Percentiles rank a stretch among this genome's conserved stretches.
Evolutionary conservation across 1,140 invertebrate species (phyloP).

Genomic region (Drosophila ogumai): DNA sequence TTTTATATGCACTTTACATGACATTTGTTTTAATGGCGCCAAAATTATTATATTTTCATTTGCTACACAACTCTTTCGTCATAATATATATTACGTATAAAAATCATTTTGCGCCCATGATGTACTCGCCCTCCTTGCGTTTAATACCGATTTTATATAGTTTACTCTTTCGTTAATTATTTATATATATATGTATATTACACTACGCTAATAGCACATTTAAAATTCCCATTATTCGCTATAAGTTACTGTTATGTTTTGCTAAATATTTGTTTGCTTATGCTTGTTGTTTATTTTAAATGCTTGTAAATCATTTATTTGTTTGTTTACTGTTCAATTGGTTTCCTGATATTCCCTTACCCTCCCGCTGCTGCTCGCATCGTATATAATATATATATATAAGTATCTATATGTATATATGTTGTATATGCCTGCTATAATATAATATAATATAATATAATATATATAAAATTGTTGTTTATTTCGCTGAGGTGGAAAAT

Average conservation of each 20-base stretch:
- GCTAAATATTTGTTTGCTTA: constrained; percentile 60
- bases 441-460: constrained; percentile 75
- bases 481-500: constrained; percentile 83
- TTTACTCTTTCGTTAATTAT: constrained; percentile 34
- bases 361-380: constrained; percentile 34
- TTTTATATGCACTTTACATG: constrained; percentile 75
- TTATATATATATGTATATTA: constrained; percentile 35
- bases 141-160: constrained; percentile 20
- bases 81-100: constrained; percentile 69
- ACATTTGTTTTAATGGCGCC: constrained; percentile 71
- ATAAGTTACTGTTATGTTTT: constrained; percentile 54
- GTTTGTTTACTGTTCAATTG: constrained; percentile 62
- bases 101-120: constrained; percentile 61
- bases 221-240: constrained; percentile 70
- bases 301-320: constrained; percentile 79
- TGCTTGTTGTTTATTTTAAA: constrained; percentile 59
- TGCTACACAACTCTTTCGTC: constrained; percentile 71
- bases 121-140: constrained; percentile 16
- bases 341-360: constrained; percentile 73
- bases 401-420: constrained; percentile 62
- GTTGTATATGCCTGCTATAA: constrained; percentile 74
- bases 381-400: constrained; percentile 55
- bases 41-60: constrained; percentile 77
- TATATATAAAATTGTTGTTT: constrained; percentile 81
- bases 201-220: constrained; percentile 81